Base-by-base conservation (phyloP, 2,113 vertebrate genomes). In the Anguilla japonica region DNA sequence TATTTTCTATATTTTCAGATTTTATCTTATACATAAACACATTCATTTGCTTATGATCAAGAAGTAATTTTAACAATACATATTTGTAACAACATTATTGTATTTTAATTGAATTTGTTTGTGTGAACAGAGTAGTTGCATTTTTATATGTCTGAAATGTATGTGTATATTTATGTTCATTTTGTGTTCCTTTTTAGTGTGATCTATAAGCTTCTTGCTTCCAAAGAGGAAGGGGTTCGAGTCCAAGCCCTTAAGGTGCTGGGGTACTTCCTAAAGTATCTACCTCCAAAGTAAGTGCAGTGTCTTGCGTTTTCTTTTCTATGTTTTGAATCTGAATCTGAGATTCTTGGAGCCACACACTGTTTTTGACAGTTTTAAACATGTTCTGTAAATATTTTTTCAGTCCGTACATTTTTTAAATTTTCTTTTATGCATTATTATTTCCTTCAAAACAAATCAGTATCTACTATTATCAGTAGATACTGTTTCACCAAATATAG, bases 181-280 rank as follows among this genome's bases (percentile, higher is more conserved):
- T 22, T 78, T 90, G 89, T 93, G 93, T 90, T 71, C 50, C 13
- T 67, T 90, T 87, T 4, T 93, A 99, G 98, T 83, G 97, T 99
- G 79, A 95, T 99, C 91, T 99, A 98, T 92, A 99, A 99, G 91
- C 96, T 99, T 85, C 90, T 99, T 92, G 98, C 98, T n/a, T 99
- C 98, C 8, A 98, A 96, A 91, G 97, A 95, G 87, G 98, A 99
- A 96, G 97, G 96, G 87, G 97, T 99, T 89, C 94, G 98, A 90
- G 98, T 99, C 75, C 98, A 99, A 94, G 95, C 97, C 41, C 96
- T 99, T 3, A 99, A 99, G 94, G 97, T 98, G 81, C 87, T 99
- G 96, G 98, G 98, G 13, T 99, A 98, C 94, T 99, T 99, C 93
- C 94, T 99, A 91, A 98, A 98, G 89, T 93, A 98, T 92, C 93